Evolutionary conservation across 2,797 vertebrate species (phyloP), one percentile per base, ranked within the genome.

Genomic region (Nannoperca obscura): DNA sequence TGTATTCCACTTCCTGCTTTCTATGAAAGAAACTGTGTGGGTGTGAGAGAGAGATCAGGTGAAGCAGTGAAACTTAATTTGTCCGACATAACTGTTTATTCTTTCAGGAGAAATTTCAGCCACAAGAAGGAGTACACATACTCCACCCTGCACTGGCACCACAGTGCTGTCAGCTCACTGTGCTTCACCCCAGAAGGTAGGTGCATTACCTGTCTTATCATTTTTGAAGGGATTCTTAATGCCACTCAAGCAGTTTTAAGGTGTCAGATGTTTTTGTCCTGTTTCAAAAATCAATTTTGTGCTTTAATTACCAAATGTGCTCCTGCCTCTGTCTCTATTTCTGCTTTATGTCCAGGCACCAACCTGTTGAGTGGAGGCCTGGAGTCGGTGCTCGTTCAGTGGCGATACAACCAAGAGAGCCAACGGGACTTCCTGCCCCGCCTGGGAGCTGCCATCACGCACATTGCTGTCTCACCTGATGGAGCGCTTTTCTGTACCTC

Each of bases 341-440:
- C 3, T 19, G 22, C 15, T 63, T 46, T 74, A 11, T 67, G 36
- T 42, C 63, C 91, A 99, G 98, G 98, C 61, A 96, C 94, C 55
- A 96, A 94, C 78, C 90, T 99, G 72, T 88, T 99, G 91, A 99
- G 97, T 4, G 98, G 98, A 0, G 98, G 98, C 13, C 74, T 95
- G 0, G 98, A 99, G 82, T 96, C 97, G 0, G 98, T 99, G n/a
- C 95, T 99, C 0, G 95, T 99, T 20, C 96, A 97, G 88, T 99
- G 98, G 98, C 93, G 92, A 2, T 96, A 96, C 49, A 90, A 89
- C 0, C 92, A 94, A 0, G 94, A 96, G 17, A 93, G 86, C 55
- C 94, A 95, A 80, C 96, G 91, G 81, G 96, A 98, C 86, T 97
- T 98, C 80, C 95, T 99, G 40, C 98, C 98, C 4, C 97, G 98